These are phyloP conservation scores for Pyralis farinalis DNA, from an alignment of 2,888 invertebrate species.

Conservation along the genomic window DNA sequence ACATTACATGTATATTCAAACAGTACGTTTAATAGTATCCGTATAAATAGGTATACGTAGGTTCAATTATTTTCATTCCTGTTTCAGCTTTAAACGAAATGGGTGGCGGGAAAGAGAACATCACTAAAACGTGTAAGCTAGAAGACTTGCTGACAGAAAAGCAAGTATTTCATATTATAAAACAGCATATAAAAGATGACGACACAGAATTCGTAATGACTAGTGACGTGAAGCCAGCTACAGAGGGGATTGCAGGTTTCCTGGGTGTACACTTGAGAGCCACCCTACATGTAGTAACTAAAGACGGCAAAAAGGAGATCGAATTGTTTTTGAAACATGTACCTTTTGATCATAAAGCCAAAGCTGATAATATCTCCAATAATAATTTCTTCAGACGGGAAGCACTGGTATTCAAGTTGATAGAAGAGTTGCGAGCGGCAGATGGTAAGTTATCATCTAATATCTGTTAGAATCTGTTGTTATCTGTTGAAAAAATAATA, in stretches of 20 bases:
- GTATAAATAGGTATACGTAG: no score
- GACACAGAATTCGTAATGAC: constrained; percentile 23
- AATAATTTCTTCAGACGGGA: constrained; percentile 50
- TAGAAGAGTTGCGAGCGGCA: constrained; percentile 33
- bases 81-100: constrained; percentile 22
- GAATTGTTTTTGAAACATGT: constrained; percentile 55
- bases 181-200: constrained; percentile 21
- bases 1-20: no score
- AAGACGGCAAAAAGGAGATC: constrained; percentile 25
- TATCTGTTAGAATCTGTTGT: no score
- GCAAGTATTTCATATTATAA: constrained; percentile 36
- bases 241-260: constrained; percentile 52
- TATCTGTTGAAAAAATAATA: no score
- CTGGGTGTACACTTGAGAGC: constrained; percentile 56
- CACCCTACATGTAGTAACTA: constrained; percentile 30
- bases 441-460: constrained; percentile 33
- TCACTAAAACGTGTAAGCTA: constrained; percentile 17
- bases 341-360: constrained; percentile 46
- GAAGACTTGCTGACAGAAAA: constrained; percentile 37
- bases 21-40: no score
- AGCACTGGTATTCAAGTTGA: constrained; percentile 41
- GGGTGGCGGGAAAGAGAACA: constrained; percentile 19
- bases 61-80: no score
- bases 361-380: constrained; percentile 47
- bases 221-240: constrained; percentile 35